Evolutionary conservation across 2,888 invertebrate genomes (phyloP), one percentile per base, ranked within the genome.

Genomic region (Rugalucina vietnamica): DNA sequence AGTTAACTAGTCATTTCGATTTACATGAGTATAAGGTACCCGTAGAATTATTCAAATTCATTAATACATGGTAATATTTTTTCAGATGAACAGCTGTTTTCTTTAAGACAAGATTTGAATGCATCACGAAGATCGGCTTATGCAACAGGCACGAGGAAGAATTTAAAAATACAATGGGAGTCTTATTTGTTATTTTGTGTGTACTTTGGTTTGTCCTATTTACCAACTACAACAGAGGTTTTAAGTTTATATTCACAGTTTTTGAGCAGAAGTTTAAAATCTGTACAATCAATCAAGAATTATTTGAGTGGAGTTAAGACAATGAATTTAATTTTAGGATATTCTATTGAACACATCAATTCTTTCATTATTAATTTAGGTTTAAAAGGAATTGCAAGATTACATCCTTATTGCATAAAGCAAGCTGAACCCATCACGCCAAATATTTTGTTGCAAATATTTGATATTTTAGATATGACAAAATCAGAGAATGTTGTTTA

Each of bases 251-350:
- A 50, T 76, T 5, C 69, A 8, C 43, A 76, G 29, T 76, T 76
- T 76, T 43, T 76, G 27, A 43, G 69, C 18, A 37, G 65, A 3
- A 21, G 29, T 2, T 76, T 69, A n/a, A 76, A 69, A 34, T 57
- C 60, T 18, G 57, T 54, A 32, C 37, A 76, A 10, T 57, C 60
- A 18, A 76, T 76, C 4, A 65, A 49, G 34, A 76, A 76, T 43
- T 76, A 69, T 39, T 24, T 76, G 27, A 76, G 65, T 69, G 76
- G 76, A 3, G 69, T 76, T 1, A 65, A 39, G 32, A 43, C 49
- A 0, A 65, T 76, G 49, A 39, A 65, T 69, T 32, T 39, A 8
- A 8, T 76, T 21, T 27, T 76, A 43, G 76, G 76, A 36, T 32
- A 60, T 69, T 10, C 24, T 27, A 36, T 12, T 1, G 60, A 76